Base-by-base conservation (phyloP, 2,113 vertebrate genomes). In the Mohoua ochrocephala region DNA sequence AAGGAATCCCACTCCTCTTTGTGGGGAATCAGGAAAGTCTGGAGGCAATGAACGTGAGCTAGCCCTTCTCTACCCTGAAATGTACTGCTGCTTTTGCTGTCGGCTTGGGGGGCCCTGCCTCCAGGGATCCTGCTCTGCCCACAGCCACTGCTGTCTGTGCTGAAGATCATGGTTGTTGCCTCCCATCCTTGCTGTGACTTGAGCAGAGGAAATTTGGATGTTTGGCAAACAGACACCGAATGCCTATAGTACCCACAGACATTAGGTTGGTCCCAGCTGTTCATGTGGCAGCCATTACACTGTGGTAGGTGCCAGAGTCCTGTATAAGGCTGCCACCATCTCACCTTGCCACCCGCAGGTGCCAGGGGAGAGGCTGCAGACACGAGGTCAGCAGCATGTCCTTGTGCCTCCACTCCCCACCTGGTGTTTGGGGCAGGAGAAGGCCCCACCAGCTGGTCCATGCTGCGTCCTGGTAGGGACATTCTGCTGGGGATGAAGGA, bases 391-490 rank as follows among this genome's bases (percentile, higher is more conserved):
- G 56, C 67, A 91, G 33, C 10, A 9, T 7, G 19, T 44, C 0
- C 0, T 44, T 56, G 8, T 31, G 28, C n/a, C 8, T 65, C 27
- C 5, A 4, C 30, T 65, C 33, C 23, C 53, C 30, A 50, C 24
- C 26, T 24, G 22, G 7, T 2, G 3, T 68, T 63, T 71, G 28
- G 44, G 35, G 24, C 39, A 70, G 27, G 44, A 56, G 31, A 61
- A 84, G n/a, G 20, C 23, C 13, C 14, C 21, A 39, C 17, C 26
- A 44, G 7, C 6, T 5, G 1, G 28, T 70, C 33, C 22, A 35
- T 2, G 2, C 45, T 0, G 1, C 24, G 23, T 65, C n/a, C 33
- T 61, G 12, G 14, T 2, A 1, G 11, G 24, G 22, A 50, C 13
- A 10, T 33, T 65, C 39, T 75, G 63, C 24, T 61, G 26, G 11